phyloP scores from a whole-genome alignment of 2,113 vertebrate genomes.

The Chroicocephalus ridibundus region DNA sequence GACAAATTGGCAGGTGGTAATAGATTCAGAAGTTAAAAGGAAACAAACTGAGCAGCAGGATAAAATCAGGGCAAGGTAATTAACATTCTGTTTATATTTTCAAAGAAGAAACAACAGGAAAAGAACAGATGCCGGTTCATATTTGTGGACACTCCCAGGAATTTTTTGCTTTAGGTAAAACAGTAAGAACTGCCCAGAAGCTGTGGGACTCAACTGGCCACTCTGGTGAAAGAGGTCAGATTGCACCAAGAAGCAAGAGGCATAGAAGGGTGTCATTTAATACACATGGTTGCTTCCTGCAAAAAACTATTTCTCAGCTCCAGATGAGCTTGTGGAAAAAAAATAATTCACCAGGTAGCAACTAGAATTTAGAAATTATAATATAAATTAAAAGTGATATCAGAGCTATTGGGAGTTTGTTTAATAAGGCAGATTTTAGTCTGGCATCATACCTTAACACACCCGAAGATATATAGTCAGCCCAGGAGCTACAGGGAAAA shows the following conservation, averaged over 20 bases:
- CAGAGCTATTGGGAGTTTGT: constrained; percentile 52
- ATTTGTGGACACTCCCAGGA: constrained; percentile 43
- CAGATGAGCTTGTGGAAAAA: not conserved
- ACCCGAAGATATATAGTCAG: constrained; percentile 17
- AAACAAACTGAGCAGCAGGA: constrained; percentile 61
- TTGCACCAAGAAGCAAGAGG: not conserved
- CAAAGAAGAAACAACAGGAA: constrained; percentile 65
- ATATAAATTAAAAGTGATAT: constrained; percentile 68
- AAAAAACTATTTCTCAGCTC: constrained; percentile 1
- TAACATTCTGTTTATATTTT: constrained; percentile 68
- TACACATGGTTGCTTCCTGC: not conserved
- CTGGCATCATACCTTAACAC: constrained; percentile 34
- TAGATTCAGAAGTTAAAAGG: constrained; percentile 66
- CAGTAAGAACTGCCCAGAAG: constrained; percentile 10
- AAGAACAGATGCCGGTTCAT: constrained; percentile 48
- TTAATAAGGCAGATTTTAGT: constrained; percentile 55
- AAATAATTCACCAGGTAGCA: not conserved
- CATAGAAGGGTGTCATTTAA: not conserved
- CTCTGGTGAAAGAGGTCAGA: not conserved
- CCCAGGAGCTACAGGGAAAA: constrained; percentile 38
- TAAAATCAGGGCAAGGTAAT: constrained; percentile 62
- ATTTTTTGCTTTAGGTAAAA: constrained; percentile 58
- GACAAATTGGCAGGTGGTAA: constrained; percentile 61
- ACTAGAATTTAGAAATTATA: constrained; percentile 56
- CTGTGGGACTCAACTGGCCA: not conserved